Base-by-base conservation (phyloP, 2,113 vertebrate genomes). In the Tylochromis polylepis region DNA sequence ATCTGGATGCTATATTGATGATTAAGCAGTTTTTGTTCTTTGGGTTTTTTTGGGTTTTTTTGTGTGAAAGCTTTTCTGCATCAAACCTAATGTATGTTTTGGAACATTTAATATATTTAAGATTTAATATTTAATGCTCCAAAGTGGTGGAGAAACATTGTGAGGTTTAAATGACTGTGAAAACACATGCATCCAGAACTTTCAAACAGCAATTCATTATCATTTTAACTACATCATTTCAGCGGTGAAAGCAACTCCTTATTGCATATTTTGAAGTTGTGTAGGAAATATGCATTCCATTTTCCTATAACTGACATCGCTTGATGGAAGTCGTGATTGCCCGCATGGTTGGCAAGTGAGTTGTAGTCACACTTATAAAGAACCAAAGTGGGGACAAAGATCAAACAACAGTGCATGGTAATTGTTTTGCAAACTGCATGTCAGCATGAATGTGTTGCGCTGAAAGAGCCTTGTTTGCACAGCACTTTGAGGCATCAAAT, bases 371-470 rank as follows among this genome's bases (percentile, higher is more conserved):
- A 80, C 88, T 91, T 90, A 87, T 83, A 90, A 90, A 91, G 79
- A 83, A 91, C 87, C 87, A 95, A 92, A 91, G 93, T 85, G 86
- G 86, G 67, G 86, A 93, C 91, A 93, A 86, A 95, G 93, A 95
- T 95, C 93, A 95, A 93, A 94, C 89, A 92, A 89, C 89, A 86
- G 91, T 82, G 82, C 86, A 90, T 87, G 80, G 93, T 93, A 94
- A 96, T 96, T 94, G 88, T 95, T 95, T 95, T 93, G 92, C 53
- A 92, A 93, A 92, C 85, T 87, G 93, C 90, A 93, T 93, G 94
- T 91, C 94, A 94, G 83, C 6, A 29, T 85, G 88, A 92, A 93
- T 78, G 90, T 87, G 84, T 58, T 72, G 79, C 57, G 9, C 92
- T 92, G 87, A 95, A 94, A 92, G 88, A 88, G 60, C 77, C 81